Base-by-base conservation (phyloP, 2,888 invertebrate species). In the Hirtodrosophila duncani region DNA sequence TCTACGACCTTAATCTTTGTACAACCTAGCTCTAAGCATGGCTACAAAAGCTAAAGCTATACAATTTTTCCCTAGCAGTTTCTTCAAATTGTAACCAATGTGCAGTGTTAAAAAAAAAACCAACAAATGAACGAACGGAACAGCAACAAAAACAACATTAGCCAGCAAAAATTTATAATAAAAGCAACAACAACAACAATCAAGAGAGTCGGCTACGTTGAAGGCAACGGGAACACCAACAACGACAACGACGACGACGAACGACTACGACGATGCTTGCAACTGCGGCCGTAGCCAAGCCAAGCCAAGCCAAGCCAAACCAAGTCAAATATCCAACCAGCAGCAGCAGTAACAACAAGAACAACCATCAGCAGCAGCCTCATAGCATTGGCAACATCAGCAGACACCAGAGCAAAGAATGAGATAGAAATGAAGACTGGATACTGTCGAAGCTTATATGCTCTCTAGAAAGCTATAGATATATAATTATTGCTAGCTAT, bases 121-220 rank as follows among this genome's bases (percentile, higher is more conserved):
- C 49, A 58, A 39, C 49, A 58, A 58, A 58, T 56, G 49, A 58
- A 58, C 58, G 58, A 66, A 63, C 70, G 48, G 64, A 63, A 63
- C 62, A 66, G 48, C 56, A 49, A 41, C 64, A 63, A 56, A 36
- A 13, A 36, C 55, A 55, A 46, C 55, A 9, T n/a, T n/a, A n/a
- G 63, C 67, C 69, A 67, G 66, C 69, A 71, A 71, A 78, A 71
- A 74, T 74, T 46, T 70, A 79, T 67, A 58, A 79, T 75, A 70
- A 71, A 79, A 71, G 75, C 70, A 53, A 50, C 55, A 45, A 27
- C 74, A 53, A 33, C 56, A 59, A 34, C 62, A 38, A 44, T n/a
- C n/a, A n/a, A n/a, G n/a, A n/a, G n/a, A n/a, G n/a, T n/a, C n/a
- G n/a, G n/a, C 45, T 24, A 45, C 60, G 23, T 31, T 29, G 26